phyloP scores from a whole-genome alignment of 1,140 invertebrate species.

The Drosophila lowei region DNA sequence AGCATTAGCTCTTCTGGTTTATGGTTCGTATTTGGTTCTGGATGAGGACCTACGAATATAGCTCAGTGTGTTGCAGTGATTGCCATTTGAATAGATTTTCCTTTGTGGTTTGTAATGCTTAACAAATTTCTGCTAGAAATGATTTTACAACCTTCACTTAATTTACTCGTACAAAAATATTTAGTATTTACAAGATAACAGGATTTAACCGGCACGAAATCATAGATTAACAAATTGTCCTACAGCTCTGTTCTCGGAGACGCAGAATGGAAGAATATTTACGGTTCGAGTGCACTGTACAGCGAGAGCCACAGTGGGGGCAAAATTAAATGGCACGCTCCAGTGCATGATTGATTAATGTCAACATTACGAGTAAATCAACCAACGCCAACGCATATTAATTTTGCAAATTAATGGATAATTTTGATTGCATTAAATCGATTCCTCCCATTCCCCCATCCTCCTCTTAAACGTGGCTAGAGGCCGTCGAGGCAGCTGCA shows the following conservation, averaged over 20 bases:
- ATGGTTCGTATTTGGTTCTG: constrained; percentile 11
- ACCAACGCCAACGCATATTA: constrained; percentile 42
- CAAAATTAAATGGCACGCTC: constrained; percentile 37
- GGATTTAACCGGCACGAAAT: constrained; percentile 24
- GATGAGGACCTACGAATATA: constrained; percentile 46
- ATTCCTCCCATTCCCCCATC: constrained; percentile 35
- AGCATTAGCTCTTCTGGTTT: constrained; percentile 32
- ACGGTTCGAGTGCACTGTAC: constrained; percentile 22
- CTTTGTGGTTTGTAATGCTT: constrained; percentile 16
- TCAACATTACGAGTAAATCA: constrained; percentile 48
- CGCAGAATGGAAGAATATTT: constrained; percentile 1
- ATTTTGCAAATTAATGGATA: constrained; percentile 70
- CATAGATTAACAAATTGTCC: constrained; percentile 37
- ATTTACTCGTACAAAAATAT: constrained; percentile 58
- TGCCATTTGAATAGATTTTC: constrained; percentile 60
- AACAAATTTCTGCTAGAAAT: constrained; percentile 40
- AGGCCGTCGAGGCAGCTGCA: constrained; percentile 62
- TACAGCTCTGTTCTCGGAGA: constrained; percentile 18
- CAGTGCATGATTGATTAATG: constrained; percentile 58
- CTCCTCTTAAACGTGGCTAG: constrained; percentile 62
- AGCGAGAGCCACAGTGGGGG: not conserved
- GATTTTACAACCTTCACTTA: constrained; percentile 77
- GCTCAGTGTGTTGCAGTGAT: constrained; percentile 68
- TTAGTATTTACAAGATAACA: constrained; percentile 47
- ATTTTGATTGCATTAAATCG: constrained; percentile 75